Conservation (phyloP, 2,797 vertebrate genomes). For the Macroramphosus scolopax region DNA sequence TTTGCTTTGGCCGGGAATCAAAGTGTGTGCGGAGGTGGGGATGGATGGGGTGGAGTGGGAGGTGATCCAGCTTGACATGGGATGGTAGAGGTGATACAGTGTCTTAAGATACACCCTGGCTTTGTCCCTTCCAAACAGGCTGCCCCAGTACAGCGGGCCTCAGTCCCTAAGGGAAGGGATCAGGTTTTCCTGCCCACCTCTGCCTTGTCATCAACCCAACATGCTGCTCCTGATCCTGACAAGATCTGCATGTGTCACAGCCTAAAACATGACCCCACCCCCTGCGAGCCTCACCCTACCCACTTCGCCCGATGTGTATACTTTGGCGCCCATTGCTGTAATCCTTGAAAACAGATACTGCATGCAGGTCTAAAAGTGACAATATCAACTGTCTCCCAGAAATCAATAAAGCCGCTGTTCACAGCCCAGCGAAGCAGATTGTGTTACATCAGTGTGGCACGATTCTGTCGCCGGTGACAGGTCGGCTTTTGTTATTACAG, state of each 20-base stretch:
- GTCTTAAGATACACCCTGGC: conserved; percentile 57
- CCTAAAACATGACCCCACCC: conserved; percentile 19
- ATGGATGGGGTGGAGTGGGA: conserved; percentile 60
- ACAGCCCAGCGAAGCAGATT: conserved; percentile 29
- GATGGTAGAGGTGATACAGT: conserved; percentile 61
- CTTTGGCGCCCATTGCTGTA: conserved; percentile 33
- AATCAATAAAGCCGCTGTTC: conserved; percentile 69
- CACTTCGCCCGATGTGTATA: conserved; percentile 40
- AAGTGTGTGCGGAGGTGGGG: conserved; percentile 67
- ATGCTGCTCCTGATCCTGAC: conserved; percentile 55
- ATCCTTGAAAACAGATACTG: conserved; percentile 55
- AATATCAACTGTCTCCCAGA: conserved; percentile 52
- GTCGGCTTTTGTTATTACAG: conserved; percentile 54
- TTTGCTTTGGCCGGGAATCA: conserved; percentile 85
- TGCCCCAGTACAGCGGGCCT: conserved; percentile 42
- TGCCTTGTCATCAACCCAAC: conserved; percentile 61
- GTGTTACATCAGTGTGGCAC: conserved; percentile 33
- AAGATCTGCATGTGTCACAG: conserved; percentile 59
- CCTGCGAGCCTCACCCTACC: conserved; percentile 10
- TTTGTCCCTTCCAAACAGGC: conserved; percentile 58
- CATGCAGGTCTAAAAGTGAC: conserved; percentile 51
- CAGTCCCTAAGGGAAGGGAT: conserved; percentile 41
- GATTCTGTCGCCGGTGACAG: conserved; percentile 45
- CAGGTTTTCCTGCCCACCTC: conserved; percentile 60
- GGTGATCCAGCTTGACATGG: conserved; percentile 66